These are phyloP conservation scores for Macrosoma leucophasiata DNA, from an alignment of 2,888 invertebrate species.

Conservation along the genomic window DNA sequence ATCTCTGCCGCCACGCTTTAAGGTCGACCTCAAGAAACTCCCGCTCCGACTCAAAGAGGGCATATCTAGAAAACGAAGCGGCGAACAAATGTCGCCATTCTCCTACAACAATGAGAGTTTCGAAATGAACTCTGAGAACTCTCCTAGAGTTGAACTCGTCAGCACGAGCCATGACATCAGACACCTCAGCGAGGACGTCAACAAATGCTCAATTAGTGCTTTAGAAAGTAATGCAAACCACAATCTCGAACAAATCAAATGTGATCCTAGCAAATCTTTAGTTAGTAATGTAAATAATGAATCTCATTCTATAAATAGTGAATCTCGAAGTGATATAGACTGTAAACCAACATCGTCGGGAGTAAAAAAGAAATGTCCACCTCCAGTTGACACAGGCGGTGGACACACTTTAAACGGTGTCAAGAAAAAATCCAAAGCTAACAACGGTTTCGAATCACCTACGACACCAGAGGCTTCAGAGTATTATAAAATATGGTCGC, in stretches of 20 bases:
- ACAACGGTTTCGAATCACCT: constrained; percentile 70
- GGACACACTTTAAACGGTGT: constrained; percentile 68
- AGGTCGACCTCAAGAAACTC: constrained; percentile 76
- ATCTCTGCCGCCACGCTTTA: constrained; percentile 56
- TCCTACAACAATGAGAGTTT: constrained; percentile 71
- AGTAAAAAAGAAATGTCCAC: constrained; percentile 74
- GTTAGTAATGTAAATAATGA: constrained; percentile 59
- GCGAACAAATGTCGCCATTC: constrained; percentile 64
- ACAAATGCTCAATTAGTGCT: constrained; percentile 75
- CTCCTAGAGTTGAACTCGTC: constrained; percentile 56
- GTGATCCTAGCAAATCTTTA: constrained; percentile 71
- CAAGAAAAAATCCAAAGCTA: constrained; percentile 79
- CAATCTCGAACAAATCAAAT: constrained; percentile 56
- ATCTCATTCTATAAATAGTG: constrained; percentile 65
- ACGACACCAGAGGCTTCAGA: constrained; percentile 77
- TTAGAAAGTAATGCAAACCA: constrained; percentile 65
- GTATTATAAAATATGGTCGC: constrained; percentile 82
- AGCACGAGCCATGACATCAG: constrained; percentile 62
- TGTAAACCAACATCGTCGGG: constrained; percentile 60
- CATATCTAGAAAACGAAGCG: constrained; percentile 66
- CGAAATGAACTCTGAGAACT: constrained; percentile 66
- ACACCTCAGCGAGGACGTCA: constrained; percentile 67
- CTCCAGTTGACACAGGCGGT: constrained; percentile 72
- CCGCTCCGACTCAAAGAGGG: constrained; percentile 73
- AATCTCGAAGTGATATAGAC: constrained; percentile 58